Evolutionary conservation across 1,140 invertebrate genomes (phyloP), one percentile per base, ranked within the genome.

Genomic region (Antheraea mylitta): DNA sequence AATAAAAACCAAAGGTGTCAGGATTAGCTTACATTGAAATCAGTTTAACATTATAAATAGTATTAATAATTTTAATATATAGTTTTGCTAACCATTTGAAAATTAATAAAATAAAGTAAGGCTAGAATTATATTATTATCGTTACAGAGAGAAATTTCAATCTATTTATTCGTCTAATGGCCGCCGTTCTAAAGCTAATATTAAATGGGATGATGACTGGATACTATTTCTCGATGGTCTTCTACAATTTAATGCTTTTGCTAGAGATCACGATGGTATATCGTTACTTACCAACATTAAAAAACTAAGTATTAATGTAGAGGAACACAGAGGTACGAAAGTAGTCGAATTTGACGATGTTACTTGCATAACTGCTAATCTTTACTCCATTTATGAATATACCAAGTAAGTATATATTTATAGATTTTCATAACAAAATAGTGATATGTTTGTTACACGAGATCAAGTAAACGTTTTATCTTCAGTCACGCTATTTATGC

Each of bases 121-220:
- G 1, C 22, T 4, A 30, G 4, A 30, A 30, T 30, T 30, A 30
- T 30, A 30, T 9, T 60, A 0, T 7, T 64, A 64, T 70, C 61
- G 18, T 75, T 75, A 71, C 62, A 79, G 78, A 18, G 71, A 65
- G 22, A 48, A 69, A 6, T 79, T 79, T 37, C 73, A 74, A 36
- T 70, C 71, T 18, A 67, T 79, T 13, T 10, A 70, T 4, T 69
- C 71, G 42, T 19, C 58, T 18, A 72, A 67, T 59, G 19, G 60
- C 22, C n/a, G 72, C 7, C 22, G 64, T 0, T 64, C 65, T 2
- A 68, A 59, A 62, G 73, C 68, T 13, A 71, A 38, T 19, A 70
- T 79, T 0, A 77, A 69, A 59, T 75, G 73, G 68, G 64, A 58
- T 7, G 37, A 74, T 0, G 67, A 79, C 37, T 79, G 75, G 75